A percentile compares a stretch with the other conserved stretches of the same genome.
These are phyloP conservation scores for Cryptoprocta ferox DNA, from an alignment of 2,797 vertebrate species.

Conservation along the genomic window DNA sequence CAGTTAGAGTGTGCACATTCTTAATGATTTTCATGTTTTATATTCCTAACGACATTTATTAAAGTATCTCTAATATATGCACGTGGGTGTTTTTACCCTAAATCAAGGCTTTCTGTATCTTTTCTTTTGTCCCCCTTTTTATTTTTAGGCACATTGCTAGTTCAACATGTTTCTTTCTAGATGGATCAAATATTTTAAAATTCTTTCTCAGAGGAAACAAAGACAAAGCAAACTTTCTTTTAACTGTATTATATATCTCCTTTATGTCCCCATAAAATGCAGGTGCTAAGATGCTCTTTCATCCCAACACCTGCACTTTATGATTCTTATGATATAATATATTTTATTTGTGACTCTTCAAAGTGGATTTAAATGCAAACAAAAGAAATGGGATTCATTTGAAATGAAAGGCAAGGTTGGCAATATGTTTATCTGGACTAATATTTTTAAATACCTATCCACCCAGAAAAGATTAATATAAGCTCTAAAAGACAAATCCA, in stretches of 20 bases:
- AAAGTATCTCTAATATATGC: background rate
- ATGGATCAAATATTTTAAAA: background rate
- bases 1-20: background rate
- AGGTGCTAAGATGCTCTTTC: constrained; percentile 70
- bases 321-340: constrained; percentile 75
- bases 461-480: constrained; percentile 66
- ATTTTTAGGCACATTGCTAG: background rate
- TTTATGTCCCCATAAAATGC: constrained; percentile 74
- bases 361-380: constrained; percentile 75
- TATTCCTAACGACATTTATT: background rate
- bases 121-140: background rate
- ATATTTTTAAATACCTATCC: constrained; percentile 76
- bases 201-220: constrained; percentile 70
- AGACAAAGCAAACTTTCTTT: constrained; percentile 66
- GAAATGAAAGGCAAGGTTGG: constrained; percentile 64
- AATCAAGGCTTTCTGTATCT: background rate
- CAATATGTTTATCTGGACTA: constrained; percentile 67
- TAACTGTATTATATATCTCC: constrained; percentile 69
- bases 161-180: constrained; percentile 26
- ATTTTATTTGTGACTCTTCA: constrained; percentile 77
- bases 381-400: constrained; percentile 74
- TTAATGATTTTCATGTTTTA: background rate
- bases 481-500: constrained; percentile 56
- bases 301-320: constrained; percentile 75
- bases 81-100: background rate